Evolutionary conservation across 2,888 invertebrate species (phyloP), one percentile per base, ranked within the genome.

Genomic region (Quadriops clusia): DNA sequence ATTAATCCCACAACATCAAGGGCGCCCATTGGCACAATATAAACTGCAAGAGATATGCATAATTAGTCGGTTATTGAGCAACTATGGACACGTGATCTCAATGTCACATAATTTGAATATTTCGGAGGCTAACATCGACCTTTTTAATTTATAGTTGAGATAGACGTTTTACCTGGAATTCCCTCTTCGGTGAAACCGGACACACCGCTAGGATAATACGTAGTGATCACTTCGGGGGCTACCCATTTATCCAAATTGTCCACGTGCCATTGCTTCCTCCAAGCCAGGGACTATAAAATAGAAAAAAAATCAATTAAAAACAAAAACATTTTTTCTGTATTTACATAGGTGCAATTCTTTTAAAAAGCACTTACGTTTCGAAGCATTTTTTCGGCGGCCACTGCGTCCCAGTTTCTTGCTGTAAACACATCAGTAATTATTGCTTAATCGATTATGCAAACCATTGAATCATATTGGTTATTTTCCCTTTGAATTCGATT

Each of bases 311-410:
- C n/a, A 18, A 8, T 17, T 15, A 3, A 16, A 5, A n/a, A n/a
- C n/a, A n/a, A n/a, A n/a, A n/a, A n/a, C n/a, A n/a, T n/a, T n/a
- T 22, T 6, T 8, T 22, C 17, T 16, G 15, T 8, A 23, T 23
- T 5, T 3, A 5, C 3, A n/a, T 12, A 4, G 6, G 2, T 17
- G 15, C 13, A 9, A 21, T 17, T 15, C 6, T 27, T 10, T 2
- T 27, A 5, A 27, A 17, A 14, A 27, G 38, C 21, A 70, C 77
- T 74, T 65, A 90, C 90, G 51, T 82, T 78, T 64, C 86, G 66
- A 2, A 91, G 63, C 91, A 91, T 91, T 63, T 84, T 83, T 58
- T 91, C 91, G 0, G 91, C 85, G n/a, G 83, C 86, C 29, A 72
- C 77, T 1, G 78, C 53, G 53, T 90, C 78, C 77, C 86, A 91